phyloP scores from a whole-genome alignment of 2,113 vertebrate species.

The Picathartes gymnocephalus region DNA sequence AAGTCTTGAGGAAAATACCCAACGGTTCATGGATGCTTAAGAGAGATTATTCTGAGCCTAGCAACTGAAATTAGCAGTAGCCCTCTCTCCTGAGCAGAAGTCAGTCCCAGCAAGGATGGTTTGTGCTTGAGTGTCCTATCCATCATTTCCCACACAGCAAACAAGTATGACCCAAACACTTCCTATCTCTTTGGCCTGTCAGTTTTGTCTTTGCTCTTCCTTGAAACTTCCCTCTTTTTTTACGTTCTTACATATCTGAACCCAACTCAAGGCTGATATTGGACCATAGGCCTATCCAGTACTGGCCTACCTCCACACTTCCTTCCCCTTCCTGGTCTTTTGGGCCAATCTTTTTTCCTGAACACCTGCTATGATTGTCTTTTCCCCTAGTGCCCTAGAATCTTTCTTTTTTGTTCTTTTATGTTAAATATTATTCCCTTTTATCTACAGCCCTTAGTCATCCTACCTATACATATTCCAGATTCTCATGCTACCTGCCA shows the following conservation, averaged over 20 bases:
- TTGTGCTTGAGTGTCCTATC: neutral
- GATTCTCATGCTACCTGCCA: neutral
- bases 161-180: neutral
- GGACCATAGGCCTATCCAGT: accelerated
- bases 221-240: neutral
- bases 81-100: neutral
- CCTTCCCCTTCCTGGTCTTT: neutral
- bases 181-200: neutral
- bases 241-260: neutral
- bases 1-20: neutral
- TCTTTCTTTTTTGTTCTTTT: neutral
- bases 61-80: neutral
- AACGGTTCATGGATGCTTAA: neutral
- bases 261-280: neutral
- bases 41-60: neutral
- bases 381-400: neutral
- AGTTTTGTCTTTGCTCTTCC: neutral
- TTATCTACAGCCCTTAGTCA: neutral
- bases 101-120: neutral
- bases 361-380: neutral
- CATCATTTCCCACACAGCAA: neutral
- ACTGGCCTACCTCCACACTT: neutral
- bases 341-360: neutral
- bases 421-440: neutral
- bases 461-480: neutral